Base-by-base conservation (phyloP, 2,113 vertebrate species). In the Psittacara wagleri region DNA sequence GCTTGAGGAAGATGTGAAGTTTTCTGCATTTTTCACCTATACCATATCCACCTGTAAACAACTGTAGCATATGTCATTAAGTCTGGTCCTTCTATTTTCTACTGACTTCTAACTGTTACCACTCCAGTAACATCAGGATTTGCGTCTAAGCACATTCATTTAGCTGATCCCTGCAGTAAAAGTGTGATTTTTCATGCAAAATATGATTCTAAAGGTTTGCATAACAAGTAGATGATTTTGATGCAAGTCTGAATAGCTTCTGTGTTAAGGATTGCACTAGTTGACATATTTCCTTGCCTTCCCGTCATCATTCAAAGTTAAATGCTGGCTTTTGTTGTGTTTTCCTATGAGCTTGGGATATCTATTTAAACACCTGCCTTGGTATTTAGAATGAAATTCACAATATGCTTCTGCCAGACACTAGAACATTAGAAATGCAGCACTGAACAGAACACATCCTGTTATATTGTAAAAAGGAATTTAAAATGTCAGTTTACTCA, bases 401-500 rank as follows among this genome's bases (percentile, higher is more conserved):
- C 37, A 86, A 41, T 79, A 73, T 57, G 43, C 2, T 77, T 95
- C 57, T 88, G 64, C 11, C 69, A 80, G 44, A 79, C 87, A 86
- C 17, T 89, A 11, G 69, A 23, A 74, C 7, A 92, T 88, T 92
- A 95, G 68, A 93, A 95, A 92, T 87, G n/a, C 88, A 93, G 64
- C 59, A 78, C 2, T 95, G 86, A 90, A 84, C 46, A 84, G 41
- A 92, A 77, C 24, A 79, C 19, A 61, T 72, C 62, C 23, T 37
- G 14, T 79, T 78, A 51, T 70, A 88, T 23, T 70, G 27, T 80
- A 49, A 77, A 90, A 96, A 59, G 39, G 73, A 91, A 90, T 92
- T 97, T 76, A 52, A 96, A 95, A 96, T 91, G 67, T 69, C 90
- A 86, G 39, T 87, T 94, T 93, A 95, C 29, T 83, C 64, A 95